phyloP scores from a whole-genome alignment of 2,113 vertebrate genomes.

The Odontesthes bonariensis region DNA sequence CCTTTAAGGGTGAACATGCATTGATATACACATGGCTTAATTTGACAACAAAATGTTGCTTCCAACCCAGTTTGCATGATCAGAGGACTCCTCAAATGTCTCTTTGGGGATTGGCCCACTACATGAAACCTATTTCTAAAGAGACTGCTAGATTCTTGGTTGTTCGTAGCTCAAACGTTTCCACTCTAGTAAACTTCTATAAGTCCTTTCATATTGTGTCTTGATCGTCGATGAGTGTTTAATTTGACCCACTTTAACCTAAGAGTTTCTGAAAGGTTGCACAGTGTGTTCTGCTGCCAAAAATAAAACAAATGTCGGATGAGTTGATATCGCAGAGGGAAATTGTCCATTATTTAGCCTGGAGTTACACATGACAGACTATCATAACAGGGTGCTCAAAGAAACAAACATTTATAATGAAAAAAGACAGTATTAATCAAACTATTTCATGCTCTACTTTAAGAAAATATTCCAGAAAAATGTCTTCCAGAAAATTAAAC shows the following conservation, averaged over 20 bases:
- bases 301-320: not conserved
- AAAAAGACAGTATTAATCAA: too few relatives aligned
- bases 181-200: too few relatives aligned
- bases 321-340: not conserved
- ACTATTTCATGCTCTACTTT: fast-evolving
- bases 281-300: not conserved
- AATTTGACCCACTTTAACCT: not conserved
- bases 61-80: too few relatives aligned
- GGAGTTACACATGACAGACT: constrained; percentile 1
- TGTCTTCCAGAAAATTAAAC: not conserved
- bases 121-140: too few relatives aligned
- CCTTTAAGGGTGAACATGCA: too few relatives aligned
- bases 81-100: not conserved
- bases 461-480: not conserved
- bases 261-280: not conserved
- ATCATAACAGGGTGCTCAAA: not conserved
- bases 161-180: too few relatives aligned
- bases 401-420: not conserved
- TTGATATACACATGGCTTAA: too few relatives aligned
- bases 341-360: not conserved
- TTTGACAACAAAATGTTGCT: too few relatives aligned
- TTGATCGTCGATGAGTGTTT: not conserved
- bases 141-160: too few relatives aligned
- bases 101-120: too few relatives aligned
- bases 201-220: too few relatives aligned